Conservation (phyloP, 2,888 invertebrate species). For the Meteorus cinctellus region DNA sequence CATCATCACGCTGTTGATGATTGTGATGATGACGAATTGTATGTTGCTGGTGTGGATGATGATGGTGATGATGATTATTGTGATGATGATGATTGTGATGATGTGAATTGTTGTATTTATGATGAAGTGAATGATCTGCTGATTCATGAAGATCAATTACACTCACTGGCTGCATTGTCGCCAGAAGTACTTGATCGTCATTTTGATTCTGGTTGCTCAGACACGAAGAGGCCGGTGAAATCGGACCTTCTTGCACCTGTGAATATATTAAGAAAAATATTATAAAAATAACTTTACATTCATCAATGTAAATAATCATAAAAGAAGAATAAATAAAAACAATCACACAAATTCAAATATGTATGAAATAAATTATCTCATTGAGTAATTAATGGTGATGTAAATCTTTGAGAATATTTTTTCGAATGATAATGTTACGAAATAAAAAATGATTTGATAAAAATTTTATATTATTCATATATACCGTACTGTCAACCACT, state of each 20-base stretch:
- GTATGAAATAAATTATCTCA: background rate
- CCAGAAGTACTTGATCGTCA: constrained; percentile 77
- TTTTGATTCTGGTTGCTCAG: constrained; percentile 71
- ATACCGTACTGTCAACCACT: constrained; percentile 54
- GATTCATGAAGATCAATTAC: constrained; percentile 83
- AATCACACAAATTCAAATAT: background rate
- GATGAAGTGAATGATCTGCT: constrained; percentile 77
- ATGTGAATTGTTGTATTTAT: constrained; percentile 75
- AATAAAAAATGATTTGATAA: background rate
- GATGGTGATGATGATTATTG: constrained; percentile 68
- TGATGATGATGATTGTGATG: constrained; percentile 71
- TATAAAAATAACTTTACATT: constrained; percentile 44
- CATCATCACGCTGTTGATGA: constrained; percentile 71
- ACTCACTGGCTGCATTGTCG: constrained; percentile 91
- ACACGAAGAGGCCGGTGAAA: constrained; percentile 71
- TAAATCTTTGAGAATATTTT: constrained; percentile 3
- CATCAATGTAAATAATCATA: constrained; percentile 20
- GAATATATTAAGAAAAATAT: background rate
- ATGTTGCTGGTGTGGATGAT: constrained; percentile 74
- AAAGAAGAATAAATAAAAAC: background rate
- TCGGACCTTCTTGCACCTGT: constrained; percentile 69
- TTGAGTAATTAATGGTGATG: constrained; percentile 10
- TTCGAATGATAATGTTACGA: background rate
- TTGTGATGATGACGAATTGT: constrained; percentile 72
- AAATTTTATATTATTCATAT: background rate